These are phyloP conservation scores for Cydia amplana DNA, from an alignment of 1,140 invertebrate species.

Conservation along the genomic window DNA sequence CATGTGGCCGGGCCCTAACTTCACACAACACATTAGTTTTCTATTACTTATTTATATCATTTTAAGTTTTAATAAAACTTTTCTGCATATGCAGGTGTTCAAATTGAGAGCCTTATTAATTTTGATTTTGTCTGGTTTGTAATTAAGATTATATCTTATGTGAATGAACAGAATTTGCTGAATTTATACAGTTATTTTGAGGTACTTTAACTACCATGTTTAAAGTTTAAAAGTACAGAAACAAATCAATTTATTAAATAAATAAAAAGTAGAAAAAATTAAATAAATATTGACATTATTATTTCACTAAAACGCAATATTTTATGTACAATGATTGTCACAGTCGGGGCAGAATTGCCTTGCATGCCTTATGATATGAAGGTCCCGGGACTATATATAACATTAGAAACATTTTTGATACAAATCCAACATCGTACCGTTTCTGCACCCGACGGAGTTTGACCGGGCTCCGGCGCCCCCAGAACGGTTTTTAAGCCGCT, in stretches of 20 bases:
- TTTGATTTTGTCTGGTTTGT: too few species aligned
- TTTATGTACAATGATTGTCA: background rate
- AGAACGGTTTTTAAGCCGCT: constrained; percentile 94
- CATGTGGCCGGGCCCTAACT: too few species aligned
- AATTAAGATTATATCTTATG: too few species aligned
- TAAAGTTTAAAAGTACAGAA: background rate
- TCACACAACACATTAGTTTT: background rate
- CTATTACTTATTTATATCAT: background rate
- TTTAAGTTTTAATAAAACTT: too few species aligned
- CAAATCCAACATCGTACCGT: constrained; percentile 82
- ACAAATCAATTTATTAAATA: background rate
- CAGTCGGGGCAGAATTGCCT: background rate
- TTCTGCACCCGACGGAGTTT: constrained; percentile 89
- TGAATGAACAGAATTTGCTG: too few species aligned
- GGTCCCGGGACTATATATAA: constrained; percentile 21
- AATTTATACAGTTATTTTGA: too few species aligned
- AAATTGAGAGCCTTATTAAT: too few species aligned
- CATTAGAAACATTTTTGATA: constrained; percentile 27
- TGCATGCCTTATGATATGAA: constrained; percentile 5
- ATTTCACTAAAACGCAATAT: background rate
- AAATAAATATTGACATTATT: background rate
- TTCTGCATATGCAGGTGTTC: too few species aligned
- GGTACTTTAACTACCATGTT: too few species aligned
- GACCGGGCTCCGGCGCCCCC: constrained; percentile 87
- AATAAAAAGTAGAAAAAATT: too few species aligned